Base-by-base conservation (phyloP, 2,797 vertebrate species). In the Echeneis naucrates region DNA sequence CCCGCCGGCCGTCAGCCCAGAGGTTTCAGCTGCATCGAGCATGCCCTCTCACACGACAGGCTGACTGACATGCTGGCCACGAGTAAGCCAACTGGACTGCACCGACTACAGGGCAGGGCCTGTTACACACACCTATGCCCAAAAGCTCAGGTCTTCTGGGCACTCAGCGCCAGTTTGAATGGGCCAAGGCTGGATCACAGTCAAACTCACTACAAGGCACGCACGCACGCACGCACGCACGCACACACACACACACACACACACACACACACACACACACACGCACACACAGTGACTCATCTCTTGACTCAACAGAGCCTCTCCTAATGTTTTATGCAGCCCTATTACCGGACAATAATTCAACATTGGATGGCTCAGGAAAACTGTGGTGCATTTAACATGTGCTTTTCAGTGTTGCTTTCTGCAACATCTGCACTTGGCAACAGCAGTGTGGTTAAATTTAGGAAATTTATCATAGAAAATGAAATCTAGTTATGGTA, bases 11-110 rank as follows among this genome's bases (percentile, higher is more conserved):
- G 65, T 73, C 90, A 45, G 78, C 76, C 84, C 81, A 19, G 50
- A 72, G 83, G 87, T 83, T 84, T 92, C 86, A 88, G 86, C 87
- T 86, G 87, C 85, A 80, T 63, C 13, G 6, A 86, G 85, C 80
- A 57, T 74, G 77, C 83, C 79, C 85, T 72, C 74, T 81, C 80
- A 86, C 88, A 84, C 68, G 60, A 80, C 87, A 66, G 48, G 74
- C 80, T 79, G 77, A 89, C 69, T 77, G 87, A 91, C 88, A 83
- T 85, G 70, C 82, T 68, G 85, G 72, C 78, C 84, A 42, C 69
- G 67, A 73, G 64, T 32, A 53, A 64, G 83, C 81, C 77, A 80
- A 66, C 48, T 73, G 65, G 73, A 78, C 64, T 21, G 60, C 53
- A 30, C 30, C 6, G 30, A 30, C 30, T 30, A 44, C 23, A 70